Conservation (phyloP, 2,888 invertebrate genomes). For the Portevinia maculata region DNA sequence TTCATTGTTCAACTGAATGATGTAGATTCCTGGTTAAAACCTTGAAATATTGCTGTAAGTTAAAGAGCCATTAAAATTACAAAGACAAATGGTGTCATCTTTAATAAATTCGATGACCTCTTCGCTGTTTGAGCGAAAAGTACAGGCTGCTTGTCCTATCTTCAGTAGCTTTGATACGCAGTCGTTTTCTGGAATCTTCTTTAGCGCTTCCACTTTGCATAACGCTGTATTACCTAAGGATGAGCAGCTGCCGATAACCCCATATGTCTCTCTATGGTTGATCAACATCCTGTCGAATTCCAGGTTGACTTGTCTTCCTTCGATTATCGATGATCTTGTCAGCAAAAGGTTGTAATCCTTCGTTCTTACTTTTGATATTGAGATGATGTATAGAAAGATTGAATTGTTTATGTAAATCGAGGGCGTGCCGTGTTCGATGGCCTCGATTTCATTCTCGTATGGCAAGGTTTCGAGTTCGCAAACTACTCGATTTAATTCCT, state of each 20-base stretch:
- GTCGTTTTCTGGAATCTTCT: background rate
- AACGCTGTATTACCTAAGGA: conserved; percentile 1
- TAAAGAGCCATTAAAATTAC: conserved; percentile 1
- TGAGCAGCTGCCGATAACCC: background rate
- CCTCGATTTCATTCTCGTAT: too few species aligned
- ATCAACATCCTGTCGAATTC: background rate
- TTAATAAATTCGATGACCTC: too few species aligned
- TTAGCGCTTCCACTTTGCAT: conserved; percentile 3
- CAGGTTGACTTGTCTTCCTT: conserved; percentile 2
- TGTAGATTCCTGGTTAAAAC: background rate
- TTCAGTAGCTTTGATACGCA: too few species aligned
- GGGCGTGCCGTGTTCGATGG: too few species aligned
- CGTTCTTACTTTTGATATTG: conserved; percentile 41
- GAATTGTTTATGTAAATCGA: conserved; percentile 61
- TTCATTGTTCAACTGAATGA: background rate
- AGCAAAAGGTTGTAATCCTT: conserved; percentile 2
- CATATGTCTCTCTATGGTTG: background rate
- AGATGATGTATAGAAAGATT: conserved; percentile 49
- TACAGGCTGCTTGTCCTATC: too few species aligned
- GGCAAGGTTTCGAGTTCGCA: too few species aligned
- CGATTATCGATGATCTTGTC: background rate
- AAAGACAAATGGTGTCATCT: background rate
- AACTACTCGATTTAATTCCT: too few species aligned
- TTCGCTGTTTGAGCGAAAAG: too few species aligned
- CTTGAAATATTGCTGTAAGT: background rate